Percentiles rank a stretch among this genome's conserved stretches.
Evolutionary conservation across 2,888 invertebrate species (phyloP).

Genomic region (Bhutanitis thaidina): DNA sequence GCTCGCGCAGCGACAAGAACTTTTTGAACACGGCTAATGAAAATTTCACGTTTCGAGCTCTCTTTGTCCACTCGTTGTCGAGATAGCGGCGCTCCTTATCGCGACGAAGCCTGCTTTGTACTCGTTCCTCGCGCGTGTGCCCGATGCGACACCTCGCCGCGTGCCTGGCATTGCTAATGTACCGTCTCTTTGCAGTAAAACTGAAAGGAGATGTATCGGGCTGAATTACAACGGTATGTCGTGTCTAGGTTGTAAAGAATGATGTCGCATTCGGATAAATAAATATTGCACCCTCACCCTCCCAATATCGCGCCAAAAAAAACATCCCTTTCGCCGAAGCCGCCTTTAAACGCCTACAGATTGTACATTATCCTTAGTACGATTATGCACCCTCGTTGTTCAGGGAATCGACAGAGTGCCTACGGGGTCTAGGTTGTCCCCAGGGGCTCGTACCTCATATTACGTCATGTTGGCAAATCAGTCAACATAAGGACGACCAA

Average conservation of each 20-base stretch:
- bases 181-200: constrained; percentile 35
- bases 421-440: constrained; percentile 60
- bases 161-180: constrained; percentile 68
- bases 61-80: constrained; percentile 58
- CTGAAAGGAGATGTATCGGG: constrained; percentile 47
- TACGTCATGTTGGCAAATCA: constrained; percentile 70
- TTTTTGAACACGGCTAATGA: constrained; percentile 73
- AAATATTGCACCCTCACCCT: constrained; percentile 80
- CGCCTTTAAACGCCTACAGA: constrained; percentile 80
- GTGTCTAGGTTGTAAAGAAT: constrained; percentile 66
- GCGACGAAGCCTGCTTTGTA: constrained; percentile 61
- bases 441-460: constrained; percentile 72
- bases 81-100: constrained; percentile 69
- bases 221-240: constrained; percentile 61
- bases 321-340: constrained; percentile 78
- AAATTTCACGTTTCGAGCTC: constrained; percentile 72
- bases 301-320: constrained; percentile 73
- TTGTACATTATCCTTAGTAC: constrained; percentile 80
- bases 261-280: constrained; percentile 71
- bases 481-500: constrained; percentile 38
- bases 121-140: constrained; percentile 51
- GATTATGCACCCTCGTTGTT: constrained; percentile 80
- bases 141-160: constrained; percentile 48
- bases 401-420: constrained; percentile 74
- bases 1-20: constrained; percentile 59